Percentiles rank a stretch among this genome's conserved stretches.
Conservation (phyloP, 2,888 invertebrate genomes). For the Torymus tubicola region DNA sequence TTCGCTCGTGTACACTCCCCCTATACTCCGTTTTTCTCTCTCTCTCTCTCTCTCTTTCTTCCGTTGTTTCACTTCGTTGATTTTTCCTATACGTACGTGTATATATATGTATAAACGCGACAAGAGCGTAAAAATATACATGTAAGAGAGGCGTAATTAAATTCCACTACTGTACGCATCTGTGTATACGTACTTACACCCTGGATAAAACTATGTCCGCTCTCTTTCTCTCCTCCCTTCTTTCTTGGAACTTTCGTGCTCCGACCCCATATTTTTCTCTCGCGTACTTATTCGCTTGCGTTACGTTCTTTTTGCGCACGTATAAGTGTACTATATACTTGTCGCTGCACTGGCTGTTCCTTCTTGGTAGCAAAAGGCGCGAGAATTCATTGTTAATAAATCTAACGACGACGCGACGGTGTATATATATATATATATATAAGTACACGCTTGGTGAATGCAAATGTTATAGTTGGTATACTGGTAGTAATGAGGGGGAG, state of each 20-base stretch:
- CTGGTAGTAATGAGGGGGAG: too few species aligned
- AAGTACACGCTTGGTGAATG: too few species aligned
- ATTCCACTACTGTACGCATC: slow-evolving; percentile 24
- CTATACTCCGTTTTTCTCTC: too few species aligned
- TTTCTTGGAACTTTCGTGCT: slow-evolving; percentile 35
- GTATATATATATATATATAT: too few species aligned
- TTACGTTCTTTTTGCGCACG: neutral
- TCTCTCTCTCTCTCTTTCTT: neutral
- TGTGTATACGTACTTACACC: neutral
- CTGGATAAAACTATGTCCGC: neutral
- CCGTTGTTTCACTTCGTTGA: neutral
- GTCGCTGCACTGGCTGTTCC: too few species aligned
- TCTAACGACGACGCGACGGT: too few species aligned
- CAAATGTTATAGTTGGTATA: too few species aligned
- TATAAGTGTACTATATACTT: neutral
- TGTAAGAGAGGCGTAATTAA: slow-evolving; percentile 34
- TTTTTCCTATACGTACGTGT: slow-evolving; percentile 17
- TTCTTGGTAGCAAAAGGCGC: too few species aligned
- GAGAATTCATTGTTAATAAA: too few species aligned
- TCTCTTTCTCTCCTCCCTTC: slow-evolving; percentile 24
- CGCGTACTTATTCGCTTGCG: neutral
- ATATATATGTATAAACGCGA: slow-evolving; percentile 8
- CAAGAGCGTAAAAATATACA: slow-evolving; percentile 16
- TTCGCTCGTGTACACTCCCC: slow-evolving; percentile 4
- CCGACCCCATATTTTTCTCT: neutral